Base-by-base conservation (phyloP, 2,888 invertebrate species). In the Therioaphis trifolii region DNA sequence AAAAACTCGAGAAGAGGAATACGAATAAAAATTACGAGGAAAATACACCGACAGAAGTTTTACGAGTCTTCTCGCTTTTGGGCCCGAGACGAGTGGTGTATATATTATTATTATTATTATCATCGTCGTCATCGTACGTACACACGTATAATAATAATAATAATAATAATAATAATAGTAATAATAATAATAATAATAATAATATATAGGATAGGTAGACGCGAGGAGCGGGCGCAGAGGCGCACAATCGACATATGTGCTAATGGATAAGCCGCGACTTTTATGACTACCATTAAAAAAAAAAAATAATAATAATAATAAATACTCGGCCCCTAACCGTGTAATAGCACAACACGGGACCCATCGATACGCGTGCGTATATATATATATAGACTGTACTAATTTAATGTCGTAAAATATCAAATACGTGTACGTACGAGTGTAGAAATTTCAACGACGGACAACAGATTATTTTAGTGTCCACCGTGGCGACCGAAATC, bases 191-290 rank as follows among this genome's bases (percentile, higher is more conserved):
- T 2, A 29, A 46, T 21, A 46, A 35, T 61, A n/a, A 35, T 55
- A 58, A 58, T 18, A 71, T n/a, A 27, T 18, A 29, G 1, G 58
- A n/a, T 46, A 63, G 21, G 76, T 52, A 66, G 11, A 21, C 49
- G 63, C 21, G 15, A 79, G 84, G 29, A 52, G 15, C 27, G 35
- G 52, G 24, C 52, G n/a, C 46, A 46, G 46, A 49, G 49, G 49
- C 49, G 49, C 49, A 21, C 69, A 40, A 77, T 68, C 61, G 74
- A 82, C 55, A 63, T n/a, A n/a, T n/a, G 80, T 82, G 80, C 80
- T 82, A 82, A 82, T 82, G 80, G 79, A 75, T 43, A 49, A 43
- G 75, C 66, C 52, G 43, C 80, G 78, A 79, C 66, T 84, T 82
- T 84, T 84, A 84, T 12, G 61, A 85, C 71, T 29, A 49, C 84